Evolutionary conservation across 2,797 vertebrate species (phyloP), one percentile per base, ranked within the genome.

Genomic region (Streptopelia turtur): DNA sequence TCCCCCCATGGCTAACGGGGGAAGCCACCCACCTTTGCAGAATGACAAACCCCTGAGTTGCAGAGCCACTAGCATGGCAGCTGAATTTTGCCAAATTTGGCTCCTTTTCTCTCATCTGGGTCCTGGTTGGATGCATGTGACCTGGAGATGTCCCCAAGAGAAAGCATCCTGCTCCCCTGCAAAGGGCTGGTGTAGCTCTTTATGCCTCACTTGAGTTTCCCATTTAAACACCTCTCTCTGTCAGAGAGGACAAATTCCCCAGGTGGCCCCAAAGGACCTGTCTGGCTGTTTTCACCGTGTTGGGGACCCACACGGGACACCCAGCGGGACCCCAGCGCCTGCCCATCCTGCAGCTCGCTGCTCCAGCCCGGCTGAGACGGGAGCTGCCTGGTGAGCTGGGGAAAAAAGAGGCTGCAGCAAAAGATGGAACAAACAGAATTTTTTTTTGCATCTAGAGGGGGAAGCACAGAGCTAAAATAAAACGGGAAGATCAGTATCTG

Each of bases 391-490:
- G 93, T 68, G 95, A 96, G 93, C 96, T 25, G 41, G 82, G 83
- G 95, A 95, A 94, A 91, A 97, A 97, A 97, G 97, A 97, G 85
- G 72, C 91, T 86, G 96, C 96, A 96, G 97, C 97, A 96, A 97
- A 95, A 97, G 97, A 96, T 96, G 97, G 97, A 98, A 97, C 94
- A 97, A 98, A 98, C 97, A 98, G 98, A 97, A 98, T 97, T 98
- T 97, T 98, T 97, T 98, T 97, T 98, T 98, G 97, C 97, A 98
- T 98, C 97, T 98, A 97, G 96, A 98, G 97, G 98, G 98, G 97
- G 98, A 98, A 98, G 98, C 98, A 98, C 97, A 98, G 97, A 97
- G 98, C 98, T 98, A 98, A 99, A 98, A 99, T 98, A 99, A 98
- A 98, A 98, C 96, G 96, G 97, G 98, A 97, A 98, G 97, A 98